phyloP scores from a whole-genome alignment of 2,888 invertebrate species.

The Xanthorhoe designata region DNA sequence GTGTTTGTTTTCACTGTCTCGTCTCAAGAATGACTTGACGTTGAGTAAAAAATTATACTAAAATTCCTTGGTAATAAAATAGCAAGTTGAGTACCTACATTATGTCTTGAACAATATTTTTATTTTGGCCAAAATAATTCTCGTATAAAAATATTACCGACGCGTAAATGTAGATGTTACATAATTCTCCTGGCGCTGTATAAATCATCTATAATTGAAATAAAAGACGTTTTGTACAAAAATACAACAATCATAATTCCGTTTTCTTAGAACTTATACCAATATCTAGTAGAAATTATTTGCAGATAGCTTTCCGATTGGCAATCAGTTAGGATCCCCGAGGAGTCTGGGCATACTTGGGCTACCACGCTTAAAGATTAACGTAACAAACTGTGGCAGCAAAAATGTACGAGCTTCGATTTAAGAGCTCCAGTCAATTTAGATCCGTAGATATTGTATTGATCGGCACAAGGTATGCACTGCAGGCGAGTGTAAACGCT shows the following conservation, averaged over 20 bases:
- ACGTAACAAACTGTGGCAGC: conserved; percentile 49
- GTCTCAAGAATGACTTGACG: neutral
- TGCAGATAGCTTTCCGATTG: conserved; percentile 35
- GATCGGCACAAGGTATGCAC: conserved; percentile 27
- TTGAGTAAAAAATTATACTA: neutral
- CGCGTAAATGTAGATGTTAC: no score
- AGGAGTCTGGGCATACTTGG: conserved; percentile 45
- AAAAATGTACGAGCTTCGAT: conserved; percentile 53
- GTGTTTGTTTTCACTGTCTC: conserved; percentile 1
- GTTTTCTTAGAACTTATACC: conserved; percentile 22
- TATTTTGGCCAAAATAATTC: neutral
- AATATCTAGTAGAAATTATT: conserved; percentile 34
- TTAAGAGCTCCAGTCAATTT: conserved; percentile 58
- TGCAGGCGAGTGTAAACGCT: conserved; percentile 19
- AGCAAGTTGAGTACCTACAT: neutral
- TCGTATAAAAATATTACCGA: no score
- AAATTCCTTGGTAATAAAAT: neutral
- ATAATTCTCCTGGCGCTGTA: no score
- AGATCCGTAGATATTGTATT: conserved; percentile 53
- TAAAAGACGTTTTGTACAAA: conserved; percentile 9
- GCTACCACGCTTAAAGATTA: conserved; percentile 48
- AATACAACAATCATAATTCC: conserved; percentile 20
- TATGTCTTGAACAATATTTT: neutral
- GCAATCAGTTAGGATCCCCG: conserved; percentile 52
- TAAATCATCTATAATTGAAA: no score